Base-by-base conservation (phyloP, 2,888 invertebrate genomes). In the Andrena minutula region DNA sequence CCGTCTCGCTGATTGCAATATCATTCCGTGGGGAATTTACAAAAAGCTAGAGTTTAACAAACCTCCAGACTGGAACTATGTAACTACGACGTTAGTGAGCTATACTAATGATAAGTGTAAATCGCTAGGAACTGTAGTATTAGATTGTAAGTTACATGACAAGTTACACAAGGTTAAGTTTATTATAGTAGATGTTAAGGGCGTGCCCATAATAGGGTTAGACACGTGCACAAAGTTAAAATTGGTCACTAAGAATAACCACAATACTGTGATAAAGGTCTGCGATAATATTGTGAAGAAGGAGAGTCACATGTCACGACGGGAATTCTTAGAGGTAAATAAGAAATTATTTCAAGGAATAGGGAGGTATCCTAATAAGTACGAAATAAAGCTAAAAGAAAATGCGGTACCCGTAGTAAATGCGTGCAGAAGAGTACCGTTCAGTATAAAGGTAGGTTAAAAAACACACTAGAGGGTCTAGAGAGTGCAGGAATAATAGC, bases 401-500 rank as follows among this genome's bases (percentile, higher is more conserved):
- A 64, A 69, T 60, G 56, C 6, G 58, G 0, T 49, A 2, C 30
- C 61, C 0, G 8, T 53, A 23, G 56, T 56, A 32, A 53, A 26
- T 12, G 26, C 65, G 20, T 58, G 41, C 26, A 72, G 75, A 35
- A 53, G 41, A 20, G 28, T 75, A 16, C 47, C 64, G 0, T 64
- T 76, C 16, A 56, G 56, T 16, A 20, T 76, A 64, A 35, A 4
- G 41, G 58, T 16, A 35, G 28, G 5, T n/a, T 76, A n/a, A 70
- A 64, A 58, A 51, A 7, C 0, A 41, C 51, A 6, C 28, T 76
- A 3, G 47, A 35, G 2, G n/a, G 2, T 16, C 1, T 70, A 47
- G 69, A 35, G 35, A 56, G 51, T 56, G n/a, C 20, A 12, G 12
- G 30, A 16, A 68, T 80, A 10, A 80, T 83, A 30, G 65, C 49